Evolutionary conservation across 1,140 invertebrate species (phyloP), one percentile per base, ranked within the genome.

Genomic region (Copidosoma floridanum): DNA sequence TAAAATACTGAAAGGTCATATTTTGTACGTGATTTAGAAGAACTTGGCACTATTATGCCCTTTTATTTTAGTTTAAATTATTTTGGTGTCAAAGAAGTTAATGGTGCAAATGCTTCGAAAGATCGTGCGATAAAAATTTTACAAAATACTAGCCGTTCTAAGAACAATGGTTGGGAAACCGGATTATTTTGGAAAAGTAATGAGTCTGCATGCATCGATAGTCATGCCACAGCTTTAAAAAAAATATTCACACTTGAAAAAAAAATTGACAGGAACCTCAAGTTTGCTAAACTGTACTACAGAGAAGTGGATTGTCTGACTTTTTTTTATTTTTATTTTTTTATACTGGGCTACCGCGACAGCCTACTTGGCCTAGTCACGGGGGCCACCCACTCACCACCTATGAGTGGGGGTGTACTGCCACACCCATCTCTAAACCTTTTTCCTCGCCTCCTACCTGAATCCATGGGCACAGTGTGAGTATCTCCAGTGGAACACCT

Each of bases 91-190:
- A 27, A n/a, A 2, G 24, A 24, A 20, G 27, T 10, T 10, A 20
- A 16, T 7, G 29, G 56, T 2, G 27, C 23, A 12, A 60, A 55
- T 16, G 10, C 7, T 4, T 5, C 5, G 18, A 21, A 57, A 24
- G 27, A 57, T 5, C 51, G 58, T 27, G 63, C 65, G 3, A 12
- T 18, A 4, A 10, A 50, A 5, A 23, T 67, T 8, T 40, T 68
- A 35, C 14, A 40, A 12, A 35, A 38, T 2, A 44, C 64, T 6
- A 53, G 62, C 1, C 26, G 16, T 1, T 40, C 26, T 7, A n/a
- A 57, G 27, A 56, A 38, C 24, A 43, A 47, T 5, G 2, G 26
- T 18, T 69, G 64, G 60, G 57, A 69, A 53, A 69, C 63, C 0
- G 53, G 59, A 1, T 24, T 69, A 0, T 24, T 66, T 1, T 61